These are phyloP conservation scores for Eulithis prunata DNA, from an alignment of 2,888 invertebrate species.

Conservation along the genomic window DNA sequence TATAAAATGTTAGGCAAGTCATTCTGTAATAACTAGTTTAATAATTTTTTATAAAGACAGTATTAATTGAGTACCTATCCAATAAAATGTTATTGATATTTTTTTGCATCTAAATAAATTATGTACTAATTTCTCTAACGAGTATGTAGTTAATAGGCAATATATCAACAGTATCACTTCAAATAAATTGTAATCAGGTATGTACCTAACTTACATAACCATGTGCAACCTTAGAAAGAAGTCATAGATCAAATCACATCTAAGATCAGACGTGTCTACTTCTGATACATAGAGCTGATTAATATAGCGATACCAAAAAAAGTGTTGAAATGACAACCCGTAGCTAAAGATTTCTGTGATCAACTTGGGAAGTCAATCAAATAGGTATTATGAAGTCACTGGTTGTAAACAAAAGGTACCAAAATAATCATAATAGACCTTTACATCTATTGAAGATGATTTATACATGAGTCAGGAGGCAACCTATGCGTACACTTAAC, in stretches of 20 bases:
- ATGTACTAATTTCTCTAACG: slow-evolving; percentile 3
- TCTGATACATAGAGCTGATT: slow-evolving; percentile 16
- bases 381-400: too few relatives aligned
- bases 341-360: too few relatives aligned
- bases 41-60: neutral
- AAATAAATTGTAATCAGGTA: slow-evolving; percentile 7
- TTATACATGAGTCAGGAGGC: too few relatives aligned
- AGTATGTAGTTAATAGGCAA: slow-evolving; percentile 2
- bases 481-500: too few relatives aligned
- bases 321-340: too few relatives aligned
- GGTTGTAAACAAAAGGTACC: too few relatives aligned
- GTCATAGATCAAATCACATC: slow-evolving; percentile 39
- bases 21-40: neutral
- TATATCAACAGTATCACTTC: slow-evolving; percentile 8
- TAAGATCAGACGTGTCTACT: slow-evolving; percentile 43
- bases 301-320: neutral
- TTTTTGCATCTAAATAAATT: neutral
- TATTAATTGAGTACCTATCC: neutral
- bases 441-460: too few relatives aligned
- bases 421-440: too few relatives aligned
- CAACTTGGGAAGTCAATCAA: too few relatives aligned
- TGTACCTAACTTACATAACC: slow-evolving; percentile 21
- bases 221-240: slow-evolving; percentile 25
- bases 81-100: neutral
- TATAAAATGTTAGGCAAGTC: neutral